phyloP scores from a whole-genome alignment of 2,888 invertebrate species.

The Catocala fraxini region DNA sequence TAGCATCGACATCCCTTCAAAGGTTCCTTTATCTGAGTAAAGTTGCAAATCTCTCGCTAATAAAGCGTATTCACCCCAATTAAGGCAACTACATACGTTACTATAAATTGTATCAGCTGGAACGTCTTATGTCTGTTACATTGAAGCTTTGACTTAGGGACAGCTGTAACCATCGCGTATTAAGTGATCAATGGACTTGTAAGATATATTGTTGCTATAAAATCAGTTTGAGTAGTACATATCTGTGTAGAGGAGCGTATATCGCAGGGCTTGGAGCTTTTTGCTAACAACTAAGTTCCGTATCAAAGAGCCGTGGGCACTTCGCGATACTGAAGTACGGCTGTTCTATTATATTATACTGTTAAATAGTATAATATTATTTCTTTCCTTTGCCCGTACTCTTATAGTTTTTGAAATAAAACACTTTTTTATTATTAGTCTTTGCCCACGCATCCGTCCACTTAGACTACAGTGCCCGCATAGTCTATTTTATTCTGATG shows the following conservation, averaged over 20 bases:
- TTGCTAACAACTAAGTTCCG: constrained; percentile 64
- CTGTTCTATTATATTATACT: background rate
- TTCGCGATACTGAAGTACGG: constrained; percentile 45
- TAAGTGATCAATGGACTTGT: constrained; percentile 21
- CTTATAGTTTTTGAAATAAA: too few species aligned
- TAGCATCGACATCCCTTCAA: constrained; percentile 66
- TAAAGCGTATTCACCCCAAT: constrained; percentile 71
- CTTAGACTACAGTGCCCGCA: too few species aligned
- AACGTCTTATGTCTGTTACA: constrained; percentile 14
- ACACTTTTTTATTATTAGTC: too few species aligned
- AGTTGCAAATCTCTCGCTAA: constrained; percentile 71
- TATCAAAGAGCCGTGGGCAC: constrained; percentile 59
- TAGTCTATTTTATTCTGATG: too few species aligned
- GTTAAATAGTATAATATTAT: too few species aligned
- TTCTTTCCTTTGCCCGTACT: too few species aligned
- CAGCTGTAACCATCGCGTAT: background rate
- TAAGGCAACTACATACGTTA: constrained; percentile 47
- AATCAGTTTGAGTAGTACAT: constrained; percentile 7
- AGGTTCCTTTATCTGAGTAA: constrained; percentile 65
- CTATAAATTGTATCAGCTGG: constrained; percentile 7
- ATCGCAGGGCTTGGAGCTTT: constrained; percentile 43
- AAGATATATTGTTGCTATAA: background rate
- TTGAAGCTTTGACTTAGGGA: constrained; percentile 15
- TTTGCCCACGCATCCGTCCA: too few species aligned
- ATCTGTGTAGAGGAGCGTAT: constrained; percentile 23